These are phyloP conservation scores for Mylabris phalerata DNA, from an alignment of 1,140 invertebrate species.

Conservation along the genomic window DNA sequence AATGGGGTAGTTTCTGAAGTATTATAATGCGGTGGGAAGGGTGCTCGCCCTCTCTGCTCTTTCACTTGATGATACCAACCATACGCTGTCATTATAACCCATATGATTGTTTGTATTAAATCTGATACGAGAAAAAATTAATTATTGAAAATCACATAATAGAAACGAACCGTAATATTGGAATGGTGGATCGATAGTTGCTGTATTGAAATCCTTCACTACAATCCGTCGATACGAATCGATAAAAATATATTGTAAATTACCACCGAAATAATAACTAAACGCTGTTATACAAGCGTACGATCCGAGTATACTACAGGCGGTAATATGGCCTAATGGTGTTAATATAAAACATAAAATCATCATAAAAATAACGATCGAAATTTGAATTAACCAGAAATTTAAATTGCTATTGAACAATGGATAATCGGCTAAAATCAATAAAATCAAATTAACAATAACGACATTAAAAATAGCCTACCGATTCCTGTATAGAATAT, in stretches of 20 bases:
- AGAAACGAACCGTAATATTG: constrained; percentile 51
- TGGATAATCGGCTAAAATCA: constrained; percentile 48
- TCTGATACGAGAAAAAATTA: constrained; percentile 44
- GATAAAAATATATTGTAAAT: constrained; percentile 63
- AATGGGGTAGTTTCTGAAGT: constrained; percentile 17
- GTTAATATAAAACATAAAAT: constrained; percentile 48
- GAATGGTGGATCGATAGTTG: constrained; percentile 55
- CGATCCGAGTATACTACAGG: constrained; percentile 56
- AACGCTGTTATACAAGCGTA: constrained; percentile 54
- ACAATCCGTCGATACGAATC: constrained; percentile 56
- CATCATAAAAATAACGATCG: constrained; percentile 47
- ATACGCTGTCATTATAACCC: constrained; percentile 45
- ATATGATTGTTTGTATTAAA: constrained; percentile 47
- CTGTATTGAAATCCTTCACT: constrained; percentile 51
- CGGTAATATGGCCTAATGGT: constrained; percentile 53
- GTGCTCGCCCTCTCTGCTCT: constrained; percentile 46
- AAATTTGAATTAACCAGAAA: constrained; percentile 56
- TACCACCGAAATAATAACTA: constrained; percentile 57
- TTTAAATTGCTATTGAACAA: constrained; percentile 49
- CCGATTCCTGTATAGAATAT: constrained; percentile 51
- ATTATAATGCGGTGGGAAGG: constrained; percentile 47
- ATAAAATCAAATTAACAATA: not conserved
- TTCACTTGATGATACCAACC: constrained; percentile 49
- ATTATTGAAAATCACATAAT: constrained; percentile 7
- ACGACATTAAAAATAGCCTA: constrained; percentile 31